phyloP scores from a whole-genome alignment of 2,888 invertebrate genomes.

The Tipula confusa region DNA sequence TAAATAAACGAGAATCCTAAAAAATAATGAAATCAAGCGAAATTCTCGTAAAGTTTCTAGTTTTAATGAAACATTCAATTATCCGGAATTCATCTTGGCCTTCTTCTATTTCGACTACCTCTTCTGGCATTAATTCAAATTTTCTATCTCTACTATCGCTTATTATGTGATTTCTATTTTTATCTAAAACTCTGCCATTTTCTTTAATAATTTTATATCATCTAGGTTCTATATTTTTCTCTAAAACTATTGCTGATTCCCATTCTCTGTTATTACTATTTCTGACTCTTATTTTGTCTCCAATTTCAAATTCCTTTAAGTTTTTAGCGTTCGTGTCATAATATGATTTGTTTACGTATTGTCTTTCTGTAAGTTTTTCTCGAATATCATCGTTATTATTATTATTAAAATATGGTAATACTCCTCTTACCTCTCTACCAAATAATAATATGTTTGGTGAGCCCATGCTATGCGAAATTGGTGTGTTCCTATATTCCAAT shows the following conservation, averaged over 20 bases:
- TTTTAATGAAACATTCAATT: no score
- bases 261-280: not conserved
- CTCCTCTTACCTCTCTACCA: not conserved
- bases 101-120: not conserved
- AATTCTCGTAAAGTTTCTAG: no score
- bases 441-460: no score
- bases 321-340: not conserved
- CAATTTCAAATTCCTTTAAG: not conserved
- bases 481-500: not conserved
- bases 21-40: no score
- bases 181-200: not conserved
- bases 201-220: not conserved
- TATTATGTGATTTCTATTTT: not conserved
- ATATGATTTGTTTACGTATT: not conserved
- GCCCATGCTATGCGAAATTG: conserved; percentile 32
- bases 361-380: not conserved
- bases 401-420: not conserved
- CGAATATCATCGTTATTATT: not conserved
- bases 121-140: not conserved
- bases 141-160: not conserved
- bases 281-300: no score
- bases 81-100: no score
- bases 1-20: no score
- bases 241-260: not conserved
- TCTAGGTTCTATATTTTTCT: not conserved